Conservation (phyloP, 2,113 vertebrate species). For the Spea multiplicata region DNA sequence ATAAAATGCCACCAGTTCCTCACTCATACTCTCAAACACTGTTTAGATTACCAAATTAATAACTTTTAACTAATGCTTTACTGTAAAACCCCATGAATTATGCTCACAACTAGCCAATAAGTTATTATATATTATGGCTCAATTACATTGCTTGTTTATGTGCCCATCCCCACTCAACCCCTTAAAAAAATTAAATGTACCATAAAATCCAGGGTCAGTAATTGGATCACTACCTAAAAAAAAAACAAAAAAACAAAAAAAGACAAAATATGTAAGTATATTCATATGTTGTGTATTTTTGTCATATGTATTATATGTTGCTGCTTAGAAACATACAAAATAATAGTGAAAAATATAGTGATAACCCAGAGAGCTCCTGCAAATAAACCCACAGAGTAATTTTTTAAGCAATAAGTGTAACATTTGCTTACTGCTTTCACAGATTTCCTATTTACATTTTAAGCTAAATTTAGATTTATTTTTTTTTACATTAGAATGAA, state of each 20-base stretch:
- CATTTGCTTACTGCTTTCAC: background rate
- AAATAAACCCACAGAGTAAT: background rate
- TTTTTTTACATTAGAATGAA: no score
- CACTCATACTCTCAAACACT: no score
- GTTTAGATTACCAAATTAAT: no score
- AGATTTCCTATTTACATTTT: background rate
- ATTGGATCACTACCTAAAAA: conserved; percentile 67
- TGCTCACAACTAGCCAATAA: background rate
- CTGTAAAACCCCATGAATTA: background rate
- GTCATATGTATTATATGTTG: no score
- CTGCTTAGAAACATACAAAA: background rate
- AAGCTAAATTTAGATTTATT: no score
- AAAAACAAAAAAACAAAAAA: conserved; percentile 55
- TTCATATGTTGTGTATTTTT: no score
- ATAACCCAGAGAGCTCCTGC: background rate
- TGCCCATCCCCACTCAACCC: conserved; percentile 50
- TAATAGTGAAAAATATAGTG: background rate
- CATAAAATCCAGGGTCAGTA: conserved; percentile 72
- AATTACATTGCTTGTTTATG: no score
- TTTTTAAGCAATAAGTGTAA: background rate
- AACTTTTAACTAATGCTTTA: no score
- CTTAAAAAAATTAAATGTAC: conserved; percentile 62
- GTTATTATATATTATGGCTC: conserved; percentile 49
- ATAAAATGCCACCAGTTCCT: no score
- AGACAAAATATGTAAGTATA: conserved; percentile 47